Evolutionary conservation across 30 jellyfish, hydroid and myxozoan genomes (phyloP), one percentile per base, ranked within the genome.

Genomic region (Aurelia sp.): DNA sequence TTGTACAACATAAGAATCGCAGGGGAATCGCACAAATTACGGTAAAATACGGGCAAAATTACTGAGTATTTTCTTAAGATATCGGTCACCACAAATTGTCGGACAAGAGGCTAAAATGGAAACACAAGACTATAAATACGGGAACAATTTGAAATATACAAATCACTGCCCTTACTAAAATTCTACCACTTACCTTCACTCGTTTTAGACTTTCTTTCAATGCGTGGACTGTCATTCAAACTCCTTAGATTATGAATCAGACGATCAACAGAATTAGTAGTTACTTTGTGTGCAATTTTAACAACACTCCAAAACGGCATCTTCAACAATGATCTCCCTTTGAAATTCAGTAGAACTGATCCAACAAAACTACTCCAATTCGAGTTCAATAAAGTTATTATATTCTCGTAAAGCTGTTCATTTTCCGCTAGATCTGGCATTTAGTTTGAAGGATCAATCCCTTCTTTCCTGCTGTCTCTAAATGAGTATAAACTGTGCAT

Each of bases 221-320:
- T 35, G 40, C 12, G 73, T 33, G 89, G 89, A 66, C 89, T 79
- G 8, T 63, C 89, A 64, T 65, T 73, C 60, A 79, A 69, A 24
- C 66, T 63, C 17, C 72, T 47, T n/a, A 79, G 24, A 44, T 70
- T 63, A 68, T 79, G 89, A 48, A 79, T 55, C 16, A 79, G 66
- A 61, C 80, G 89, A 79, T 79, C 80, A 20, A 79, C 78, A 18
- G 89, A 79, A 13, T 74, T 33, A 2, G 80, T 31, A 18, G 89
- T 79, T 47, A 79, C 71, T 24, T 57, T 48, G 53, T 79, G 78
- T 4, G 89, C 89, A 17, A 79, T 20, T 79, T 79, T 79, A 10
- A 79, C 80, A 41, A 63, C 21, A 20, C 80, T 41, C 89, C 89
- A 79, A 63, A 79, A 79, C 78, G 73, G 89, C 89, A 79, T 79